Evolutionary conservation across 2,888 invertebrate species (phyloP), one percentile per base, ranked within the genome.

Genomic region (Micoletzkya japonica): DNA sequence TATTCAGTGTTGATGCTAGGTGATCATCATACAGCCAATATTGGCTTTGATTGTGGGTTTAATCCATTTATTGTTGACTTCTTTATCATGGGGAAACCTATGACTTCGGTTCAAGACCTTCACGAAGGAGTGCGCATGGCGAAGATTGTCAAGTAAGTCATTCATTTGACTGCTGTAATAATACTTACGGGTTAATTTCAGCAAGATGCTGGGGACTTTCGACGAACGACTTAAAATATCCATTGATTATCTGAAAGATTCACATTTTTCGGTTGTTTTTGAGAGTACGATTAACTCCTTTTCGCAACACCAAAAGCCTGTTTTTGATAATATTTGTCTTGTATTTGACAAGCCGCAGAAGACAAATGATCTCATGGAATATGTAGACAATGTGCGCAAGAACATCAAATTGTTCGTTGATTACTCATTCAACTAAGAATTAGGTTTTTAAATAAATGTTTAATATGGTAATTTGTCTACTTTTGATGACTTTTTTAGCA

Each of bases 391-490:
- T 72, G 72, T 72, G 34, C 72, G 72, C 36, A 72, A 60, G 34
- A 72, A 72, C 69, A 72, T 72, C 34, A 59, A 67, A 20, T 71
- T 72, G 63, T 72, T 72, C 71, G 57, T 70, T 71, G 70, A 72
- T 72, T 34, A 30, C 71, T 70, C 68, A 70, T 44, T 44, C 44
- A 44, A 44, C 44, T 10, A 44, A 71, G n/a, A 50, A 70, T 39
- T 26, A 70, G 69, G 36, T 64, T 32, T 32, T 70, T 70, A 24
- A 34, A 68, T 26, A 60, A 68, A 32, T 49, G 49, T 70, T 66
- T 68, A n/a, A 70, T 44, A 49, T 44, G 44, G 20, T 28, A 50
- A 70, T 69, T 69, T 69, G 69, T 63, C 69, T 67, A 58, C 17
- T 66, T 69, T 69, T 69, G 59, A 61, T 61, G 57, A 68, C 44